Conservation (phyloP, 2,113 vertebrate species). For the Zapornia atra region DNA sequence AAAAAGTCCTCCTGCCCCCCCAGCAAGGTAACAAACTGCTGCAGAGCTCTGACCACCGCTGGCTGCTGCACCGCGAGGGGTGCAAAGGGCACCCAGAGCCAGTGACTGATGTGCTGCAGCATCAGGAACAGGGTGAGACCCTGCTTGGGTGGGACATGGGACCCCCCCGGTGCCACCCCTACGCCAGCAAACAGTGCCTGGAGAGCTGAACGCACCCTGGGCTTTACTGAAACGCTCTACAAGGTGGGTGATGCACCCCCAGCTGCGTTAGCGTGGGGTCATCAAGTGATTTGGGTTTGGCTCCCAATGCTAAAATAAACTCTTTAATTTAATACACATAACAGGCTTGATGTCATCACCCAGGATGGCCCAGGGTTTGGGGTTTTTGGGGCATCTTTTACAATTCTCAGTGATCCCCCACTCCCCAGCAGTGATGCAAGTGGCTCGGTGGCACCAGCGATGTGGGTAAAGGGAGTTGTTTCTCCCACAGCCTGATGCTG, state of each 20-base stretch:
- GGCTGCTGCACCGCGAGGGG: neutral
- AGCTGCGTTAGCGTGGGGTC: rapidly evolving
- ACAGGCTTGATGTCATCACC: neutral
- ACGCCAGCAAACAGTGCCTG: rapidly evolving
- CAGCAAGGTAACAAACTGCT: neutral
- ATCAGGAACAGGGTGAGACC: neutral
- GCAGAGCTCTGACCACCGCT: rapidly evolving
- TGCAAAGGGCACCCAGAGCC: neutral
- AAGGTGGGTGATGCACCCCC: rapidly evolving
- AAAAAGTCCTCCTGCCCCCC: neutral
- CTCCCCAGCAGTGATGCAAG: rapidly evolving
- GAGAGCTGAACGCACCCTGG: rapidly evolving
- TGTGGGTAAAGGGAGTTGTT: neutral
- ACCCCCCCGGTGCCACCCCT: neutral
- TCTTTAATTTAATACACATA: neutral
- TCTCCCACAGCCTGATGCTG: neutral
- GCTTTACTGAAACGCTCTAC: rapidly evolving
- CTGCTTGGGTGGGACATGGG: neutral
- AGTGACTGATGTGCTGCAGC: neutral
- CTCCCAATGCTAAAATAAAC: neutral
- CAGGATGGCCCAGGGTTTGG: neutral
- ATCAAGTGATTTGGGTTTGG: neutral
- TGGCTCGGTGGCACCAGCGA: rapidly evolving
- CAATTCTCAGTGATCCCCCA: rapidly evolving
- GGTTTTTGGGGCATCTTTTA: neutral